A percentile compares a stretch with the other conserved stretches of the same genome.
Conservation (phyloP, 64 coral and sea anemone species). For the Trachythela sp. region DNA sequence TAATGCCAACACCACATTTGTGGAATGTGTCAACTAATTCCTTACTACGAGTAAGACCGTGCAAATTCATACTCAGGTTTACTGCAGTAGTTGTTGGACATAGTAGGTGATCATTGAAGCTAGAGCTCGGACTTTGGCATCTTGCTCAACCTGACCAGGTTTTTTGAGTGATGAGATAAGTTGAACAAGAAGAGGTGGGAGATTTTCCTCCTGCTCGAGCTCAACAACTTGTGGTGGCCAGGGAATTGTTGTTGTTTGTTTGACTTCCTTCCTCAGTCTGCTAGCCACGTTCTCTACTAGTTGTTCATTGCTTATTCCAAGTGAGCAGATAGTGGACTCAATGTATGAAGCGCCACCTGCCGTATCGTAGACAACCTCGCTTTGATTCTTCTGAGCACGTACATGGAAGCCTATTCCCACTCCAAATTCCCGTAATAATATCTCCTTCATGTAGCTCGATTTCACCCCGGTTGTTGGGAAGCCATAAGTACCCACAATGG, state of each 20-base stretch:
- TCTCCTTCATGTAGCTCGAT: no score
- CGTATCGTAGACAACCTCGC: no score
- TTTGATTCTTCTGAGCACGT: no score
- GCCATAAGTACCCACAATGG: no score
- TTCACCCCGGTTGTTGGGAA: no score
- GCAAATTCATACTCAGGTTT: conserved; percentile 8
- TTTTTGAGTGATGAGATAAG: conserved; percentile 9
- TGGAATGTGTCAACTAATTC: conserved; percentile 2
- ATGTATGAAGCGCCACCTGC: no score
- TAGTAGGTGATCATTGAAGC: not conserved
- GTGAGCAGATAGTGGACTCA: no score
- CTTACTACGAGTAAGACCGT: not conserved
- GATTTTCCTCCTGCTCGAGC: not conserved
- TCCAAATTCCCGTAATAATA: no score
- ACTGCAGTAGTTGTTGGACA: not conserved
- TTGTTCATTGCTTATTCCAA: no score
- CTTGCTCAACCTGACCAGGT: not conserved
- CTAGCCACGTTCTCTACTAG: no score
- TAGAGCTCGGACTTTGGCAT: not conserved
- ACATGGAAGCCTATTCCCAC: no score
- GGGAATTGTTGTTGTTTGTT: conserved; percentile 19
- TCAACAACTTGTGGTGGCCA: conserved; percentile 9
- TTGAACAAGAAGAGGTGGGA: not conserved
- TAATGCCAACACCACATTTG: not conserved
- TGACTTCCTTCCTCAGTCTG: no score